These are phyloP conservation scores for Pemphigus obesinymphae DNA, from an alignment of 1,140 invertebrate genomes.

Conservation along the genomic window DNA sequence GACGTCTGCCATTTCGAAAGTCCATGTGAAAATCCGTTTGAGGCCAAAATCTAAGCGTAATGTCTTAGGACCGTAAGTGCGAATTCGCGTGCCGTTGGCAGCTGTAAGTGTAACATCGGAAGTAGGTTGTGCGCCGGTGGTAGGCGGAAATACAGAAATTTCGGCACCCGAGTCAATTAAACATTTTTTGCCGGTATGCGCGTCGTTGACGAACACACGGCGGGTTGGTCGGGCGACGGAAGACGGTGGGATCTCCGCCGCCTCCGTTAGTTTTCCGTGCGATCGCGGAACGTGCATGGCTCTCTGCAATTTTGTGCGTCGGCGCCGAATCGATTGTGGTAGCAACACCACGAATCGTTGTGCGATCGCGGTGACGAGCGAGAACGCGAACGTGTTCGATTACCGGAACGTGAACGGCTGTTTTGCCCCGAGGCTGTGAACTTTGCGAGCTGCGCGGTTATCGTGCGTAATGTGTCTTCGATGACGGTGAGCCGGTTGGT, in stretches of 20 bases:
- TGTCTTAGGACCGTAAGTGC: not conserved
- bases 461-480: too few relatives aligned
- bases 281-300: not conserved
- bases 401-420: too few relatives aligned
- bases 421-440: too few relatives aligned
- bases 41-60: not conserved
- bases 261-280: not conserved
- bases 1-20: slow-evolving; percentile 9
- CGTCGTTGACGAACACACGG: not conserved
- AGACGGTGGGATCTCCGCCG: not conserved
- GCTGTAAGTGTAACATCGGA: slow-evolving; percentile 42
- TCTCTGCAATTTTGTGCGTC: not conserved
- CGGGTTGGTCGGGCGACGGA: not conserved
- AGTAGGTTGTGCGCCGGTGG: not conserved
- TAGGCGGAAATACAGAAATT: not conserved
- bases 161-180: not conserved
- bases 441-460: fast-evolving
- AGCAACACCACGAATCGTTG: not conserved
- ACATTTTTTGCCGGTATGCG: not conserved
- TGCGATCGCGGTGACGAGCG: too few relatives aligned
- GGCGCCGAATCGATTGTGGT: not conserved
- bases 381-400: too few relatives aligned
- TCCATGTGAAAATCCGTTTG: not conserved
- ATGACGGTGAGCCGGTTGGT: too few relatives aligned
- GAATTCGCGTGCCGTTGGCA: not conserved